Evolutionary conservation across 1,140 invertebrate genomes (phyloP), one percentile per base, ranked within the genome.

Genomic region (Drosophila setifemur): DNA sequence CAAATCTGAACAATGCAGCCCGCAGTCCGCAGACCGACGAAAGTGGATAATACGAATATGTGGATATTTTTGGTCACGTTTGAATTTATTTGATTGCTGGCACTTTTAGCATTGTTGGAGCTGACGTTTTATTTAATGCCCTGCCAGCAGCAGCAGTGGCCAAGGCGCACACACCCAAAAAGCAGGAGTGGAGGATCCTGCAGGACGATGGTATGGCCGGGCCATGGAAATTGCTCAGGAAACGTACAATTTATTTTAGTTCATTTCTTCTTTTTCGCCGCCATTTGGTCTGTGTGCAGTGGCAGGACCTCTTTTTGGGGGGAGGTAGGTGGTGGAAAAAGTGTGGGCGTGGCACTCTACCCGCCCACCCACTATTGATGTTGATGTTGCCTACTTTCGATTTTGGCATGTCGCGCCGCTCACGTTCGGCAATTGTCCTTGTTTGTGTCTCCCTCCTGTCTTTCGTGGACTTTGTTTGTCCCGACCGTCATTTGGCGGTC

Each of bases 41-140:
- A 78, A 78, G 77, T 76, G 81, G 75, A 86, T 86, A 86, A 86
- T 86, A 87, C 60, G 60, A 64, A 64, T 64, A 64, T 86, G 81
- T 86, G 81, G 81, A 86, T 86, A 86, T 86, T 86, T 86, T 86
- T 86, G 81, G 81, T 86, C 81, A 86, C 81, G 81, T 86, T 86
- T 86, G 81, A 86, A 86, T 86, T 86, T 86, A 86, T 86, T 86
- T 86, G 81, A 86, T 86, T 86, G 81, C 81, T 64, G 74, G 81
- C 81, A 86, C 81, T 86, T 86, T 86, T 86, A 86, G 81, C 81
- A 86, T 86, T 86, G 81, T 86, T 81, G 81, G 73, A 66, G 68
- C 79, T 83, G 79, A 85, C 79, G 79, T 83, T 83, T 86, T 83
- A 83, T 83, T 79, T 85, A 83, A 83, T 85, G 79, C 67, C 81